Evolutionary conservation across 2,113 vertebrate species (phyloP), one percentile per base, ranked within the genome.

Genomic region (Percina caprodes): DNA sequence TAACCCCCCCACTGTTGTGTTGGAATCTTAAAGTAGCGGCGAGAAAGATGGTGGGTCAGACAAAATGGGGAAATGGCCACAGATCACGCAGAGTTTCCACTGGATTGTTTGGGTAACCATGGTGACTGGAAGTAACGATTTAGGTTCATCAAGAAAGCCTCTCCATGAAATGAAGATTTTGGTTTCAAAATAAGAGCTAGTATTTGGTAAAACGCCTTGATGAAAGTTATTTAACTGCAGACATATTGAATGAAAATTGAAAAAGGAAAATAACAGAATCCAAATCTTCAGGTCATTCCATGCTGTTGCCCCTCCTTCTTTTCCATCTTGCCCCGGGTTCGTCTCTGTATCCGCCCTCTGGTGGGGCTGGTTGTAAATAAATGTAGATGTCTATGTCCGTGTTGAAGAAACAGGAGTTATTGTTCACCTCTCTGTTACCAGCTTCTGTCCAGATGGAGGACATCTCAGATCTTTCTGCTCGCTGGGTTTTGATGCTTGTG

Each of bases 361-460:
- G n/a, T 56, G 14, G 12, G 8, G 59, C 66, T 8, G 33, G 16
- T 58, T 93, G 92, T 93, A 93, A 91, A 93, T 93, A 93, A 59
- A 77, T 92, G 90, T 93, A 91, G 74, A 92, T 87, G 58, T 85
- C 67, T 61, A 2, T 62, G 60, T 62, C 18, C 2, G 8, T 88
- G 82, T 84, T 54, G 15, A 65, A 30, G 39, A 49, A 69, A 65
- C 10, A 0, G 9, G 0, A 56, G 61, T 51, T 56, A 16, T 56
- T 67, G 68, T 26, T 52, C 45, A 62, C 75, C 16, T 60, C 10
- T 15, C 46, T 61, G 35, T 69, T 2, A 51, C 19, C 16, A 23
- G 42, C 74, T 33, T 52, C 2, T 26, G 33, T 59, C 6, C 19
- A 19, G 72, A 63, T 6, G 18, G 12, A 42, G 18, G 12, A 42